phyloP scores from a whole-genome alignment of 2,797 vertebrate genomes.

The Okamejei kenojei region DNA sequence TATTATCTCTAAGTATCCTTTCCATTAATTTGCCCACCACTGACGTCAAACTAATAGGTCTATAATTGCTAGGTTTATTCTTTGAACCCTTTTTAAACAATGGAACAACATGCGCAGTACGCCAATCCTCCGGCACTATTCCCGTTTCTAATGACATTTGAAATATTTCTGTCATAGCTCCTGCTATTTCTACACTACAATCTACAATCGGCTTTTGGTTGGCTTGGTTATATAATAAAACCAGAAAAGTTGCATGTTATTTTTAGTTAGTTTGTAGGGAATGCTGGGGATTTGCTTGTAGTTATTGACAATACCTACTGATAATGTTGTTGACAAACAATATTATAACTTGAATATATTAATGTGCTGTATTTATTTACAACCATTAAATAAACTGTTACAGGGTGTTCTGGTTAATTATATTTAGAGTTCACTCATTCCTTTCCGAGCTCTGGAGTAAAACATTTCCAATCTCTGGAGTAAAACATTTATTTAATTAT shows the following conservation, averaged over 20 bases:
- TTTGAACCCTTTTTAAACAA: too few species aligned
- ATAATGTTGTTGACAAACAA: not conserved
- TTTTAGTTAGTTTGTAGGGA: not conserved
- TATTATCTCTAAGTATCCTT: too few species aligned
- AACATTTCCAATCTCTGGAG: not conserved
- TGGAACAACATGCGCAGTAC: too few species aligned
- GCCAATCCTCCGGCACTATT: too few species aligned
- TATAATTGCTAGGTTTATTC: too few species aligned
- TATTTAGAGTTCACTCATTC: not conserved
- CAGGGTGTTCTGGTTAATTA: slow-evolving; percentile 16
- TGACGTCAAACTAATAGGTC: too few species aligned
- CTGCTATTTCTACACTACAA: too few species aligned
- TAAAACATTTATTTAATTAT: not conserved
- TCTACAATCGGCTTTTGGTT: too few species aligned
- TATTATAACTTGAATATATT: not conserved
- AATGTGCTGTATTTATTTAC: not conserved
- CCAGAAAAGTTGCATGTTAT: not conserved
- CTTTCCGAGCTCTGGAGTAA: not conserved
- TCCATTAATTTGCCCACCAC: too few species aligned
- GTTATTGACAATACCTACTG: not conserved
- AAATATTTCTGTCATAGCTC: too few species aligned
- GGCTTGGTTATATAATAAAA: not conserved
- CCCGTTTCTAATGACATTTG: too few species aligned
- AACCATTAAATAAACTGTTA: not conserved
- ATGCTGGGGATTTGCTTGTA: not conserved